Base-by-base conservation (phyloP, 2,113 vertebrate genomes). In the Crocuta crocuta region DNA sequence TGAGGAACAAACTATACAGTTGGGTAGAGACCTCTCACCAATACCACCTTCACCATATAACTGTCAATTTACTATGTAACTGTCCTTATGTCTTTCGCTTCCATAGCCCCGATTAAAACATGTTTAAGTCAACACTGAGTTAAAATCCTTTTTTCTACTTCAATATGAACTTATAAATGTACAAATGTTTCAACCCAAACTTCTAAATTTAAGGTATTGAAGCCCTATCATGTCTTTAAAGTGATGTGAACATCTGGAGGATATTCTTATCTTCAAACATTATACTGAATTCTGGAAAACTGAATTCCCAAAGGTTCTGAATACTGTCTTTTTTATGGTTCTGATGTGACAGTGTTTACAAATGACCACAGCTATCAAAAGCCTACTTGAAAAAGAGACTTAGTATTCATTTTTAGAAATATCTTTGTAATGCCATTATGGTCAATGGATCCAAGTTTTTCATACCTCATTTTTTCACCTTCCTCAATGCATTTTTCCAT, bases 251-350 rank as follows among this genome's bases (percentile, higher is more conserved):
- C 33, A 66, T 81, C 50, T 90, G 45, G 95, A 95, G 28, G n/a
- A 21, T 58, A 88, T 31, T 66, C 26, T 80, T 94, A 95, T 76
- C n/a, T 92, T 76, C 87, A 70, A 92, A 95, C 21, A 82, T 63
- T 55, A 61, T 4, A n/a, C 2, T 50, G 16, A 92, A 90, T 85
- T 91, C 39, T 84, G 33, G 88, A 92, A 90, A 61, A 63, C 5
- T 5, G 1, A 63, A 66, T 80, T 53, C 70, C 23, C 50, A 78
- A 73, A 95, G 28, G 26, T 53, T 82, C 84, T 81, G 24, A 55
- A 66, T 76, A 19, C 15, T 89, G 11, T 43, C 31, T 31, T 82
- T 84, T 71, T 45, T 55, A 94, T 66, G 50, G 11, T 48, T 89
- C 50, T 89, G 28, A 70, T 39, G 4, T 90, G 82, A 58, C 23